These are phyloP conservation scores for Eublepharis macularius DNA, from an alignment of 2,113 vertebrate species.

Conservation along the genomic window DNA sequence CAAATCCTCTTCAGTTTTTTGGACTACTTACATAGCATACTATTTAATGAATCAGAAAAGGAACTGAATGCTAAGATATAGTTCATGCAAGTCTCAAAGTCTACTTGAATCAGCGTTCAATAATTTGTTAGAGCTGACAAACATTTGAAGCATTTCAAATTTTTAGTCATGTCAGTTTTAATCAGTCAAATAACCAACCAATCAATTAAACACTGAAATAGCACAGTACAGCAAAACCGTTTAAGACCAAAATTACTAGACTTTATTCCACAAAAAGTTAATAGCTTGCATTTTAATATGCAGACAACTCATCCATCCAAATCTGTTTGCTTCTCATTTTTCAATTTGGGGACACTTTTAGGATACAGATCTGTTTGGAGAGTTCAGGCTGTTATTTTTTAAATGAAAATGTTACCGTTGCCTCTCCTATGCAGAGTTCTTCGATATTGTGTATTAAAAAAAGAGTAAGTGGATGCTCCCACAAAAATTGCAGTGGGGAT, in stretches of 20 bases:
- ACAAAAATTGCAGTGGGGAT: too few species aligned
- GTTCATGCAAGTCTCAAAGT: neutral
- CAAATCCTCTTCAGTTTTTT: neutral
- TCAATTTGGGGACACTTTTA: neutral
- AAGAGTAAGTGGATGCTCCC: too few species aligned
- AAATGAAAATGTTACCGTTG: too few species aligned
- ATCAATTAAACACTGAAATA: slow-evolving; percentile 3
- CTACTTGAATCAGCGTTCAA: neutral
- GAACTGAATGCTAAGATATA: neutral
- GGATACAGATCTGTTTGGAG: neutral
- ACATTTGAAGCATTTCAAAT: neutral
- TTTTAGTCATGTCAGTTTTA: slow-evolving; percentile 12
- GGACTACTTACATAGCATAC: neutral
- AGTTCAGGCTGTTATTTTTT: too few species aligned
- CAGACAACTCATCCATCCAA: neutral
- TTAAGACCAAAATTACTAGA: neutral
- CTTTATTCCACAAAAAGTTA: neutral
- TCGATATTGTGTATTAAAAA: too few species aligned
- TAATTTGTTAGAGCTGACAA: neutral
- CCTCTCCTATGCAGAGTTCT: too few species aligned
- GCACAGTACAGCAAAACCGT: neutral
- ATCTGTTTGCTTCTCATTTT: neutral
- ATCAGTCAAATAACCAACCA: slow-evolving; percentile 4
- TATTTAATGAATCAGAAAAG: neutral
- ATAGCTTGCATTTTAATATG: neutral